Percentiles rank a stretch among this genome's conserved stretches.
Evolutionary conservation across 2,888 invertebrate species (phyloP).

Genomic region (Disparrhopalites patrizii): DNA sequence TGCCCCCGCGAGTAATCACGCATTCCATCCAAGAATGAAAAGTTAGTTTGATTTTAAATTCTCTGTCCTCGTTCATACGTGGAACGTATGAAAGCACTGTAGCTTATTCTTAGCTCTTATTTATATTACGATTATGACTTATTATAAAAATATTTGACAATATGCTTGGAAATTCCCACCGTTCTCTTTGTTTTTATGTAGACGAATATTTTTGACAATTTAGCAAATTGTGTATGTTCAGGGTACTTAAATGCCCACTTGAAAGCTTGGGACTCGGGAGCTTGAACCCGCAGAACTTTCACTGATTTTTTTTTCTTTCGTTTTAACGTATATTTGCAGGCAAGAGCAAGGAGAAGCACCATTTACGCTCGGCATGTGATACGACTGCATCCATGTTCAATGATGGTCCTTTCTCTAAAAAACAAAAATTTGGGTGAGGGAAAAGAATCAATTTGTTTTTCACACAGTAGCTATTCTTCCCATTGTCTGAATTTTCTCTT

Average conservation of each 20-base stretch:
- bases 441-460: not conserved
- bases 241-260: too few species aligned
- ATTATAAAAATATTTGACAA: too few species aligned
- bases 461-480: not conserved
- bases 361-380: conserved; percentile 6
- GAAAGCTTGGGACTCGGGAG: too few species aligned
- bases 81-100: too few species aligned
- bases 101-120: too few species aligned
- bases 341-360: not conserved
- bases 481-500: not conserved
- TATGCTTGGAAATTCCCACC: too few species aligned
- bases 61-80: not conserved
- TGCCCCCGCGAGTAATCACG: conserved; percentile 32
- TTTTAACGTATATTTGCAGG: not conserved
- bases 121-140: too few species aligned
- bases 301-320: not conserved
- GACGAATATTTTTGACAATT: too few species aligned
- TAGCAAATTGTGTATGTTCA: too few species aligned
- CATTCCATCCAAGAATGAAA: conserved; percentile 13
- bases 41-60: not conserved
- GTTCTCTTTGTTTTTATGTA: not conserved
- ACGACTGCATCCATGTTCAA: not conserved
- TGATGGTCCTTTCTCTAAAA: not conserved
- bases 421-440: conserved; percentile 12
- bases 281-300: too few species aligned